Percentiles rank a stretch among this genome's conserved stretches.
These are phyloP conservation scores for Orchesella flavescens DNA, from an alignment of 2,888 invertebrate genomes.

Conservation along the genomic window DNA sequence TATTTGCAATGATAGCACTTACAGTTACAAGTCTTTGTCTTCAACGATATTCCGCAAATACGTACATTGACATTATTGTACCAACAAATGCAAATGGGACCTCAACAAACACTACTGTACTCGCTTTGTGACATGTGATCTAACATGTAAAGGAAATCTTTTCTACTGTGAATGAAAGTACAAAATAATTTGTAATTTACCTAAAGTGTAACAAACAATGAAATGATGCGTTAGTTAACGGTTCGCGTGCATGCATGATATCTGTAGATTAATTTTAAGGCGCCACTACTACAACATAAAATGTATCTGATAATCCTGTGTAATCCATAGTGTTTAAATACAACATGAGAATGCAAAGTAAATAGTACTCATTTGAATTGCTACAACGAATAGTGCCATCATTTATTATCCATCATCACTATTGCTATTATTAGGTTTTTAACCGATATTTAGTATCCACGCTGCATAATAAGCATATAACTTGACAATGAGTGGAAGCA, in stretches of 20 bases:
- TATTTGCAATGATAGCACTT: slow-evolving; percentile 30
- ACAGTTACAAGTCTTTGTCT: slow-evolving; percentile 29
- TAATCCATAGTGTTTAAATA: no score
- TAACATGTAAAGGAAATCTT: neutral
- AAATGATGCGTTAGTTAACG: neutral
- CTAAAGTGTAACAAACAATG: neutral
- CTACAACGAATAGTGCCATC: no score
- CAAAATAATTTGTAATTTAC: neutral
- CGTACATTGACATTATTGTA: slow-evolving; percentile 31
- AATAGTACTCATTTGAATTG: no score
- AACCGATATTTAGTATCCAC: no score
- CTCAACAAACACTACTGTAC: neutral
- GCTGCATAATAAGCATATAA: no score
- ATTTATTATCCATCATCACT: no score
- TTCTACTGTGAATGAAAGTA: neutral
- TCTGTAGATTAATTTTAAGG: no score
- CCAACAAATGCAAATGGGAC: slow-evolving; percentile 23
- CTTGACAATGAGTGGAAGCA: no score
- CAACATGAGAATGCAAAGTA: no score
- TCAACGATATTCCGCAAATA: slow-evolving; percentile 44
- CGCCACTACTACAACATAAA: no score
- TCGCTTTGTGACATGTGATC: neutral
- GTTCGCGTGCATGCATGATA: neutral
- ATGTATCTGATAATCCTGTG: no score
- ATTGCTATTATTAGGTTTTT: no score